phyloP scores from a whole-genome alignment of 2,797 vertebrate genomes.

The Petrocephalus schoutedeni region DNA sequence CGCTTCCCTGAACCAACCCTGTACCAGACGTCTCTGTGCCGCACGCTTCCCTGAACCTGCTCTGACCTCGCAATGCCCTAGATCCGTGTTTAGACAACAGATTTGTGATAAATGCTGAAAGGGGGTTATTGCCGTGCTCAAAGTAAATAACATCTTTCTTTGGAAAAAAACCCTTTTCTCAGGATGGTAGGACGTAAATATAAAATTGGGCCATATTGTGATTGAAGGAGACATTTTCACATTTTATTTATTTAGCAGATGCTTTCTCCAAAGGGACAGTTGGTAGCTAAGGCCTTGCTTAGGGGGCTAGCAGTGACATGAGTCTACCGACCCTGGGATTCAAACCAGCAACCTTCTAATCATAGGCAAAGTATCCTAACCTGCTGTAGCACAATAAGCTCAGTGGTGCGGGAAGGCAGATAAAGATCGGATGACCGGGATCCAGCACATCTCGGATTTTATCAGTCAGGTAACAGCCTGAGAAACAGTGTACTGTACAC shows the following conservation, averaged over 20 bases:
- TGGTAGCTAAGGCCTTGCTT: too few species aligned
- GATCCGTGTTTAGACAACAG: neutral
- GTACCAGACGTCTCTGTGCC: neutral
- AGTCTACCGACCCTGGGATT: too few species aligned
- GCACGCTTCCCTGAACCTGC: neutral
- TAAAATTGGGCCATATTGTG: too few species aligned
- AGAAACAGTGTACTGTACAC: neutral
- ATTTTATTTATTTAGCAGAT: too few species aligned
- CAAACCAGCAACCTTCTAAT: too few species aligned
- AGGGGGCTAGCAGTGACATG: too few species aligned
- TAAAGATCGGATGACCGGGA: neutral
- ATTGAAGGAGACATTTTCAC: too few species aligned
- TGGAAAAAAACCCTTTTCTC: slow-evolving; percentile 40
- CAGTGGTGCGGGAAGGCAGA: slow-evolving; percentile 27
- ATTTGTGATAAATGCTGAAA: neutral
- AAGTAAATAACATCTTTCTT: neutral
- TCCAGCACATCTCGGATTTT: neutral
- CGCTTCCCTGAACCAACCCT: neutral
- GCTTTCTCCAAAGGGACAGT: too few species aligned
- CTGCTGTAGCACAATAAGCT: neutral
- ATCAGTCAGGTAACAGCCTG: neutral
- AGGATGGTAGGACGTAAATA: neutral
- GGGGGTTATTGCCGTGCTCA: neutral
- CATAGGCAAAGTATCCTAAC: too few species aligned
- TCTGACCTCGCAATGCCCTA: neutral